These are phyloP conservation scores for Drosophila neoperkinsi DNA, from an alignment of 2,888 invertebrate species.

Conservation along the genomic window DNA sequence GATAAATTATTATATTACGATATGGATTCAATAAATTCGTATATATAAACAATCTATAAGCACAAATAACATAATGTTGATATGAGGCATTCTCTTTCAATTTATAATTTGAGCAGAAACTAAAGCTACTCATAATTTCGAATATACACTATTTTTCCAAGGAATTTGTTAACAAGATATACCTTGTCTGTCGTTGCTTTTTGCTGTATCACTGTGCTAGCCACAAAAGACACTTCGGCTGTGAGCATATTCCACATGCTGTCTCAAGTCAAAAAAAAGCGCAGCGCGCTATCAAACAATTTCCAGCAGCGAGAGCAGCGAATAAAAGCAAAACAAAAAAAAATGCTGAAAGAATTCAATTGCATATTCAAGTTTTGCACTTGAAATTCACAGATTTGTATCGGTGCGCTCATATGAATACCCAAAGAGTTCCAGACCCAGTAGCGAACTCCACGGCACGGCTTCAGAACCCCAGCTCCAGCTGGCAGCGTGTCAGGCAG, in stretches of 20 bases:
- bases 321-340: constrained; percentile 6
- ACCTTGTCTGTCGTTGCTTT: background rate
- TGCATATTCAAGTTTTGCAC: constrained; percentile 81
- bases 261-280: constrained; percentile 14
- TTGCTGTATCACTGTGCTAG: constrained; percentile 33
- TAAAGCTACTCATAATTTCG: background rate
- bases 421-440: constrained; percentile 46
- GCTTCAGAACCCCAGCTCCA: constrained; percentile 11
- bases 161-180: background rate
- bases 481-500: background rate
- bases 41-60: background rate
- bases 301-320: constrained; percentile 38
- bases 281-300: constrained; percentile 29
- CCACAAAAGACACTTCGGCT: constrained; percentile 15
- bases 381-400: constrained; percentile 80
- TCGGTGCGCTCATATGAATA: constrained; percentile 76
- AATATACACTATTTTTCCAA: background rate
- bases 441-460: constrained; percentile 24
- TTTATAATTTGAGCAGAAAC: background rate
- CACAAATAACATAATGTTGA: background rate
- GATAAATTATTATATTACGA: constrained; percentile 26
- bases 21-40: constrained; percentile 2
- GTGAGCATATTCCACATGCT: constrained; percentile 19
- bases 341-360: constrained; percentile 68
- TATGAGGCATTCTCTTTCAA: background rate